phyloP scores from a whole-genome alignment of 2,113 vertebrate genomes.

The Sinocyclocheilus grahami region DNA sequence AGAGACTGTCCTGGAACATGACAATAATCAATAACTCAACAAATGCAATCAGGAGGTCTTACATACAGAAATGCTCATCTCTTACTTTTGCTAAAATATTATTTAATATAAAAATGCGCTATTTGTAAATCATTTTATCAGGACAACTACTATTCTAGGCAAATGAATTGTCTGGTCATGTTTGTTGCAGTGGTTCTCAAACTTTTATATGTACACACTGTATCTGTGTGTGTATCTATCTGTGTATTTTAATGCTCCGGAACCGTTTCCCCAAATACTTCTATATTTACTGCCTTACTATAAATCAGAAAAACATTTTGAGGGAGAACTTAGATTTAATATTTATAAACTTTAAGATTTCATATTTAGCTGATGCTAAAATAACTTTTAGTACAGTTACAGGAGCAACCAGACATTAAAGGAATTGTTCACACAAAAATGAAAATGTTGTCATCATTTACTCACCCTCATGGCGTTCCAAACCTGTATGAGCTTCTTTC shows the following conservation, averaged over 20 bases:
- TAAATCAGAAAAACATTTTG: neutral
- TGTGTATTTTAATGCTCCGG: neutral
- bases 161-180: neutral
- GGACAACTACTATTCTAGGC: neutral
- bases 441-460: too few relatives aligned
- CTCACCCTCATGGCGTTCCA: too few relatives aligned
- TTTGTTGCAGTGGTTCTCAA: neutral
- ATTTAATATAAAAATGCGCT: neutral
- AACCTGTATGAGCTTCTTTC: too few relatives aligned
- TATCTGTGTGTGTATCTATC: too few relatives aligned
- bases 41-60: neutral
- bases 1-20: neutral
- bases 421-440: too few relatives aligned
- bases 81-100: neutral
- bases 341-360: neutral
- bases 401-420: neutral
- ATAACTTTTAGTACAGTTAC: neutral
- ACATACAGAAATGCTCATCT: neutral
- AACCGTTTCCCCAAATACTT: neutral
- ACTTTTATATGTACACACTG: neutral
- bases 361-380: neutral
- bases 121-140: neutral
- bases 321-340: neutral
- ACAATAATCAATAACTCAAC: neutral
- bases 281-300: neutral